These are phyloP conservation scores for Pollimyrus isidori DNA, from an alignment of 2,113 vertebrate species.

Conservation along the genomic window DNA sequence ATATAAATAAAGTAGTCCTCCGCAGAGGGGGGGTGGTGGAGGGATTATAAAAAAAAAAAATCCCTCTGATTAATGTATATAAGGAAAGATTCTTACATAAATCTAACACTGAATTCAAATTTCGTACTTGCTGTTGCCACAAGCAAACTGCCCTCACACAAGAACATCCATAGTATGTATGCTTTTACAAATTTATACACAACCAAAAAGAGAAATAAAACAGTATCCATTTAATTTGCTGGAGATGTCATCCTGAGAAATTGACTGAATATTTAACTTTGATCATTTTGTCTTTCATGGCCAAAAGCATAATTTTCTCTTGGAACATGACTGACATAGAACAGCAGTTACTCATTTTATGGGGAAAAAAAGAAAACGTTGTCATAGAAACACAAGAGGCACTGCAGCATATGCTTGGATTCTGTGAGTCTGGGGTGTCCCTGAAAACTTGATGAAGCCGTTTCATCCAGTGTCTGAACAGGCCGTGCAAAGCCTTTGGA, in stretches of 20 bases:
- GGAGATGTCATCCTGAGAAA: not conserved
- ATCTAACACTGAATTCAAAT: not conserved
- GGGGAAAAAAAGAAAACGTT: constrained; percentile 35
- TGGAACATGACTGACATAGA: constrained; percentile 19
- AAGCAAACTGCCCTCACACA: not conserved
- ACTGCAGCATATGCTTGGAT: constrained; percentile 34
- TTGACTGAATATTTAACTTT: not conserved
- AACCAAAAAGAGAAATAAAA: not conserved
- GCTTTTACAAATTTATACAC: not conserved
- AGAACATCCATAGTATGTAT: not conserved
- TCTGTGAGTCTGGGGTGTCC: constrained; percentile 49
- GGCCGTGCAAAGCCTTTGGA: constrained; percentile 11
- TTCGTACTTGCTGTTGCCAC: not conserved
- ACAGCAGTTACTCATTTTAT: constrained; percentile 28
- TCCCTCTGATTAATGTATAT: not conserved
- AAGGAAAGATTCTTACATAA: not conserved
- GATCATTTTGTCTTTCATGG: not conserved
- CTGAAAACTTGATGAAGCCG: constrained; percentile 54
- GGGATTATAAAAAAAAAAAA: too few relatives aligned
- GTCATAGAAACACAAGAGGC: constrained; percentile 45
- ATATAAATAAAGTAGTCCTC: too few relatives aligned
- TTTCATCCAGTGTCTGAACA: constrained; percentile 40
- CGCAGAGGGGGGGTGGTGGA: too few relatives aligned
- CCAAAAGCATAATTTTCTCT: constrained; percentile 17
- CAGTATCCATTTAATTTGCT: not conserved